Evolutionary conservation across 2,888 invertebrate species (phyloP).

Genomic region (Acrocera orbiculus): DNA sequence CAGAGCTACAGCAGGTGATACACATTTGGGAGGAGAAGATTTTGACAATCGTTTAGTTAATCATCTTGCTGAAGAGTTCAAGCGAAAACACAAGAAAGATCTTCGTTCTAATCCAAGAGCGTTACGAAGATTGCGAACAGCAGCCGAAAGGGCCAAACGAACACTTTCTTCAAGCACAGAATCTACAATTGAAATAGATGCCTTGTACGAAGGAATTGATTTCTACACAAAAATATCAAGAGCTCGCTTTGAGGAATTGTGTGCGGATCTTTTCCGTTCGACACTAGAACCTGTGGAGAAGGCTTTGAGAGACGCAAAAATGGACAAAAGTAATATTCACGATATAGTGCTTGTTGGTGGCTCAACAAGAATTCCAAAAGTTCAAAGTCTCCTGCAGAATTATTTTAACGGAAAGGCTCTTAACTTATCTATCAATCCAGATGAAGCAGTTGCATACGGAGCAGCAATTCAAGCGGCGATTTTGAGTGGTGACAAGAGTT

Average conservation of each 20-base stretch:
- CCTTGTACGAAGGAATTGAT: conserved; percentile 54
- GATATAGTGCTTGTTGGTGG: conserved; percentile 71
- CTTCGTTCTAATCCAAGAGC: conserved; percentile 45
- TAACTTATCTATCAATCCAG: conserved; percentile 60
- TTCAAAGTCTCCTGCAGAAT: conserved; percentile 53
- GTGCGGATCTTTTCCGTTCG: conserved; percentile 49
- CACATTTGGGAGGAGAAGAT: conserved; percentile 79
- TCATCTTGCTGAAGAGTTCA: conserved; percentile 74
- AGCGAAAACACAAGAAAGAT: conserved; percentile 58
- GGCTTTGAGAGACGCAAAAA: conserved; percentile 56
- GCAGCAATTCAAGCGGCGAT: conserved; percentile 60
- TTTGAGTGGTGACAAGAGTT: conserved; percentile 48
- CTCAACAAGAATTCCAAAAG: conserved; percentile 62
- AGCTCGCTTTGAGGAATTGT: conserved; percentile 60
- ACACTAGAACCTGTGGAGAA: conserved; percentile 64
- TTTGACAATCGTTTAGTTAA: conserved; percentile 77
- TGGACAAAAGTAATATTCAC: conserved; percentile 57
- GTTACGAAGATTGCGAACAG: conserved; percentile 49
- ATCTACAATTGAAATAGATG: conserved; percentile 57
- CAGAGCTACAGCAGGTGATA: conserved; percentile 54
- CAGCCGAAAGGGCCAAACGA: conserved; percentile 60
- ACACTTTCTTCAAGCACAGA: conserved; percentile 61
- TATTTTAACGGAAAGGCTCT: conserved; percentile 57
- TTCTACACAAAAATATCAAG: conserved; percentile 54
- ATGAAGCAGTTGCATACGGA: conserved; percentile 66